A percentile compares a stretch with the other conserved stretches of the same genome.
Evolutionary conservation across 2,113 vertebrate genomes (phyloP).

Genomic region (Astatotilapia flaviijosephi): DNA sequence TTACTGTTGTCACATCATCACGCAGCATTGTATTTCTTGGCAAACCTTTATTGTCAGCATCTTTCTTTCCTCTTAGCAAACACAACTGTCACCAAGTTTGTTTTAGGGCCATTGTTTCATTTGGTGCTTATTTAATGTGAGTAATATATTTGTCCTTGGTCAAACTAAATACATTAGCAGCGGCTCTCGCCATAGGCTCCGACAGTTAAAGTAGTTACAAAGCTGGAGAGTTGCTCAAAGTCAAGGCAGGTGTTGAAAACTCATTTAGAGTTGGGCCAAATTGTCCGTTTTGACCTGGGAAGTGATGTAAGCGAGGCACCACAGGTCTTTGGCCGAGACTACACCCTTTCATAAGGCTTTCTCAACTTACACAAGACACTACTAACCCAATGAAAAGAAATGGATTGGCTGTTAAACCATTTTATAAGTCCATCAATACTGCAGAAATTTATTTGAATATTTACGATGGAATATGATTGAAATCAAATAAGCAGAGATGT

Average conservation of each 20-base stretch:
- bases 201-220: background rate
- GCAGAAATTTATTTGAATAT: background rate
- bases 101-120: conserved; percentile 16
- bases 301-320: background rate
- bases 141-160: conserved; percentile 35
- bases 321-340: background rate
- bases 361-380: background rate
- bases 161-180: conserved; percentile 24
- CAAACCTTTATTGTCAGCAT: conserved; percentile 1
- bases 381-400: background rate
- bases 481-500: conserved; percentile 15
- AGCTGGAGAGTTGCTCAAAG: conserved; percentile 12
- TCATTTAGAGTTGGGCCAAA: background rate
- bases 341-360: background rate
- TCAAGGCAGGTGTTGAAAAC: conserved; percentile 9
- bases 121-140: conserved; percentile 20
- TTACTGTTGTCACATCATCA: conserved; percentile 12
- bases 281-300: conserved; percentile 8
- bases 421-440: background rate
- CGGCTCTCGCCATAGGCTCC: background rate
- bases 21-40: background rate
- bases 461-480: background rate
- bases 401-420: background rate
- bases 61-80: background rate
- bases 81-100: background rate